Conservation (phyloP, 1,140 invertebrate species). For the Magallana ariakensis region DNA sequence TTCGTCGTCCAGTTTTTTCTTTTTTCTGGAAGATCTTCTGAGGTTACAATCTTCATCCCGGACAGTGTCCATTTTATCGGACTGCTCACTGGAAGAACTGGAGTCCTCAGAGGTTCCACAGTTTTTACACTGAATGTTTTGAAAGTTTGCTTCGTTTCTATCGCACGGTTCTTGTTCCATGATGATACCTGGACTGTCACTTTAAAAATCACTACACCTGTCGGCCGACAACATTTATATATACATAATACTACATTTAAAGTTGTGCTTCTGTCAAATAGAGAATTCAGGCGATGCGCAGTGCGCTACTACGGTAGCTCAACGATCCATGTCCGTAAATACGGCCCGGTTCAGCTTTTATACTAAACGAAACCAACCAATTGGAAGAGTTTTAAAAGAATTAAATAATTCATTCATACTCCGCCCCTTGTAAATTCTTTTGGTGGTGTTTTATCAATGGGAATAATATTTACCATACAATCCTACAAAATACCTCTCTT, state of each 20-base stretch:
- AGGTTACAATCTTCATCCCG: background rate
- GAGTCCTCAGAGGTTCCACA: background rate
- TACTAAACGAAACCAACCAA: background rate
- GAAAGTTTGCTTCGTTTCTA: background rate
- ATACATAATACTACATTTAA: constrained; percentile 47
- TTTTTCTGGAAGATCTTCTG: constrained; percentile 24
- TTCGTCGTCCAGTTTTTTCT: background rate
- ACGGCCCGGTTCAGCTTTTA: background rate
- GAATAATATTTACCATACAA: constrained; percentile 34
- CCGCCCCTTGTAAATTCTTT: constrained; percentile 32
- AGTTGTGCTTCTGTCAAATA: constrained; percentile 35
- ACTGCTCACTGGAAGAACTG: background rate
- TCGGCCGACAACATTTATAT: constrained; percentile 22
- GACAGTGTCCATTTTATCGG: background rate
- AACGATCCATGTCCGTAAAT: constrained; percentile 26
- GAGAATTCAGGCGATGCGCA: constrained; percentile 25
- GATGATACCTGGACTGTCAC: constrained; percentile 40
- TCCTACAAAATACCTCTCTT: constrained; percentile 14
- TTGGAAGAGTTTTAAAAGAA: constrained; percentile 8
- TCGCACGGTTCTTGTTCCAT: background rate
- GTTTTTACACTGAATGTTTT: background rate
- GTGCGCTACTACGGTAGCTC: constrained; percentile 1
- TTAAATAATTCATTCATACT: constrained; percentile 28
- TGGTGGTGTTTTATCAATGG: constrained; percentile 16
- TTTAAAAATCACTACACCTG: constrained; percentile 49